Conservation (phyloP, 1,140 invertebrate genomes). For the Drosophila saltans region DNA sequence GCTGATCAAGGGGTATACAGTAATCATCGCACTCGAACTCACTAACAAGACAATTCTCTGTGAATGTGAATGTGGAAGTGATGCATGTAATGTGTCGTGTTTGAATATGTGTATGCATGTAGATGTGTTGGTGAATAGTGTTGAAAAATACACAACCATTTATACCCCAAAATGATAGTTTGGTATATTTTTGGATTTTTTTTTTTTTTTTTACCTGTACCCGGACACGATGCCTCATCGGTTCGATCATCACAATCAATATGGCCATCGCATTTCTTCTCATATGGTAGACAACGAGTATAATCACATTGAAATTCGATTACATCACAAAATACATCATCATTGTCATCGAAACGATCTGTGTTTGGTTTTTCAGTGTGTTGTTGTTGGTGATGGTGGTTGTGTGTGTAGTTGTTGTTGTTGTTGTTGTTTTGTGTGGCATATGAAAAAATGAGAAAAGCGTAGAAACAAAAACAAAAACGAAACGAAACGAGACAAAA, state of each 20-base stretch:
- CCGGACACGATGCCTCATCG: slow-evolving; percentile 88
- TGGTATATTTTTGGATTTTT: neutral
- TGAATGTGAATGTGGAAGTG: slow-evolving; percentile 19
- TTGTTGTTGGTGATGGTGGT: slow-evolving; percentile 28
- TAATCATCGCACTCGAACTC: slow-evolving; percentile 85
- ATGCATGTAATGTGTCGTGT: too few species aligned
- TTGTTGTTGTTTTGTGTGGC: slow-evolving; percentile 28
- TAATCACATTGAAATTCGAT: slow-evolving; percentile 79
- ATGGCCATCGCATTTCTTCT: slow-evolving; percentile 87
- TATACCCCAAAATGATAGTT: too few species aligned
- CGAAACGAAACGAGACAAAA: slow-evolving; percentile 20
- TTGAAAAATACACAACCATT: neutral
- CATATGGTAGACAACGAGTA: slow-evolving; percentile 83
- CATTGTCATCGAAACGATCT: slow-evolving; percentile 49
- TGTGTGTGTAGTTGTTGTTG: too few species aligned
- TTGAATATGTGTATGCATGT: slow-evolving; percentile 7
- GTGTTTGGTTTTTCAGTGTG: slow-evolving; percentile 37
- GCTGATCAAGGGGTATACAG: slow-evolving; percentile 88
- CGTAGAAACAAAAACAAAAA: slow-evolving; percentile 15
- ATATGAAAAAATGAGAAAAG: slow-evolving; percentile 30
- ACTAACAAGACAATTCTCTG: slow-evolving; percentile 76
- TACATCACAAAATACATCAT: slow-evolving; percentile 66
- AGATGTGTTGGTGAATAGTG: slow-evolving; percentile 14
- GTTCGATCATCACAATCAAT: slow-evolving; percentile 89
- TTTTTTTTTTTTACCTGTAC: slow-evolving; percentile 64